Conservation (phyloP, 2,797 vertebrate genomes). For the Typhlichthys eigenmanni region DNA sequence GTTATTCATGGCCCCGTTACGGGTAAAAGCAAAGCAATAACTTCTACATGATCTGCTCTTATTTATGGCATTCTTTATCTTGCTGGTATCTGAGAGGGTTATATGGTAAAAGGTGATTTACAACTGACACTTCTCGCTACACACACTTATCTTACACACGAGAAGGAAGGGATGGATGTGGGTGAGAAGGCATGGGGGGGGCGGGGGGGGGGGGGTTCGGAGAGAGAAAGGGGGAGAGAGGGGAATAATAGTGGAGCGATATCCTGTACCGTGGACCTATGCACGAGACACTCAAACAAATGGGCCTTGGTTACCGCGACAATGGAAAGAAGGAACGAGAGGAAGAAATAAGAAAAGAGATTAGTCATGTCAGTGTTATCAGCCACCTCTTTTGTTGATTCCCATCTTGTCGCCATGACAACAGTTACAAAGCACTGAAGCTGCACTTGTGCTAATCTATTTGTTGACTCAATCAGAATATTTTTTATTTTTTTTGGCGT, state of each 20-base stretch:
- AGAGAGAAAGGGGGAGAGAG: constrained; percentile 42
- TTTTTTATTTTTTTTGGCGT: constrained; percentile 46
- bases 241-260: constrained; percentile 38
- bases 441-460: constrained; percentile 60
- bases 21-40: constrained; percentile 66
- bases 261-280: constrained; percentile 50
- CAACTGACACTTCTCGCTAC: constrained; percentile 74
- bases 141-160: constrained; percentile 74
- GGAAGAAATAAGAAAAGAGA: constrained; percentile 74
- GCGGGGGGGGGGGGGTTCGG: constrained; percentile 35
- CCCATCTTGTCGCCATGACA: constrained; percentile 71
- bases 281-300: constrained; percentile 70
- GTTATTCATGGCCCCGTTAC: constrained; percentile 61
- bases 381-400: constrained; percentile 85
- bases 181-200: constrained; percentile 61
- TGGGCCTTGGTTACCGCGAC: constrained; percentile 67
- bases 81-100: constrained; percentile 83
- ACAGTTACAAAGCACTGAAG: constrained; percentile 57
- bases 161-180: constrained; percentile 71
- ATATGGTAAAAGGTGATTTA: constrained; percentile 74
- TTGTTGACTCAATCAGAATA: constrained; percentile 47
- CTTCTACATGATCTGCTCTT: constrained; percentile 54
- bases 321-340: constrained; percentile 57
- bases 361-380: constrained; percentile 85
- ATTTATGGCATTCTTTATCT: constrained; percentile 69